Evolutionary conservation across 2,113 vertebrate species (phyloP).

Genomic region (Hippocampus abdominalis): DNA sequence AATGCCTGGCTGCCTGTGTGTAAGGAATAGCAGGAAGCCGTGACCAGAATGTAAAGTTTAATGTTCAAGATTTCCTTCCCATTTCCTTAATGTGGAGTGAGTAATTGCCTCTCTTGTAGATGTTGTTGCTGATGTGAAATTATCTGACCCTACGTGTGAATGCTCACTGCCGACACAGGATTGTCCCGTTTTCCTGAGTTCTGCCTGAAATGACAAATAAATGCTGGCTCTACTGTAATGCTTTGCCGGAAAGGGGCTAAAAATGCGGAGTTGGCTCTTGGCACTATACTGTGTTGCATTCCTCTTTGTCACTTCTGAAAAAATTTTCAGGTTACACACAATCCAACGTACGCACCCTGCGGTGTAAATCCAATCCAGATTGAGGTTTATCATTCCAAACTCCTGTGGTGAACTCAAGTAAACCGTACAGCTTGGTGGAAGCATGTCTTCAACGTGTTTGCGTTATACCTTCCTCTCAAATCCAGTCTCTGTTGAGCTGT

Average conservation of each 20-base stretch:
- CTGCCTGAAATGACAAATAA: not conserved
- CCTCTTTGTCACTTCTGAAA: not conserved
- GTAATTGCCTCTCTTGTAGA: not conserved
- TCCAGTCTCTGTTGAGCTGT: conserved; percentile 36
- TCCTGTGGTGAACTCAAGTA: conserved; percentile 19
- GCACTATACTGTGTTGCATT: not conserved
- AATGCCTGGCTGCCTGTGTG: not conserved
- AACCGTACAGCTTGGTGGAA: conserved; percentile 18
- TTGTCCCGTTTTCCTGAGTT: too few species aligned
- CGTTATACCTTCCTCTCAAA: conserved; percentile 31
- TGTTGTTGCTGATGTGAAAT: not conserved
- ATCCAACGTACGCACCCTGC: not conserved
- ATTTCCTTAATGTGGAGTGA: not conserved
- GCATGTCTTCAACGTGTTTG: not conserved
- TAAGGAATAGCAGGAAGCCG: not conserved
- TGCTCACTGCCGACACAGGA: too few species aligned
- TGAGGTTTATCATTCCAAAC: not conserved
- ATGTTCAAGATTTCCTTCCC: not conserved
- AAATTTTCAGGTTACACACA: not conserved
- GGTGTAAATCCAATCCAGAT: not conserved
- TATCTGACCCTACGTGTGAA: too few species aligned
- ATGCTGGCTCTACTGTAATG: not conserved
- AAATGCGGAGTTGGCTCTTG: not conserved
- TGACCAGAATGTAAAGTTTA: not conserved
- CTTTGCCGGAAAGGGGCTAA: too few species aligned